Evolutionary conservation across 2,113 vertebrate genomes (phyloP).

Genomic region (Meriones unguiculatus): DNA sequence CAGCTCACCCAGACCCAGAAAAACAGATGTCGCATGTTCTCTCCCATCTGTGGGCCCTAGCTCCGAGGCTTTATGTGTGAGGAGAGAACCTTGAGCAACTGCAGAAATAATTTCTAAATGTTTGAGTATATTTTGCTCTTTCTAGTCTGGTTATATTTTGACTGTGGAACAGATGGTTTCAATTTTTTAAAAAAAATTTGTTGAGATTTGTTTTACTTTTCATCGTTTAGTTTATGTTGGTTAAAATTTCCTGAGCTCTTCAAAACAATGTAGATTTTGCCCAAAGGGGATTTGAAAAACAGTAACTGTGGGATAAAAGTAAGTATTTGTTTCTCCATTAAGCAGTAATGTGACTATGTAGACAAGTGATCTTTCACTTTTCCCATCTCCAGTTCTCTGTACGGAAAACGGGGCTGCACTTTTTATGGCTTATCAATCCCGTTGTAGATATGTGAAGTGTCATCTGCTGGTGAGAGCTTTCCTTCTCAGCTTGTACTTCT

Average conservation of each 20-base stretch:
- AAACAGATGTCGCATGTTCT: neutral
- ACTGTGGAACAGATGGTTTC: neutral
- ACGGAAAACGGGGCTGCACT: neutral
- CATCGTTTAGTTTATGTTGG: slow-evolving; percentile 18
- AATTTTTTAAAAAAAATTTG: neutral
- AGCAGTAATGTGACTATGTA: neutral
- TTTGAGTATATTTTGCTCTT: slow-evolving; percentile 18
- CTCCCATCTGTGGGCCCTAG: neutral
- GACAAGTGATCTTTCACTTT: neutral
- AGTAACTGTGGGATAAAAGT: slow-evolving; percentile 28
- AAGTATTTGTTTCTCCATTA: neutral
- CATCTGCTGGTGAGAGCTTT: neutral
- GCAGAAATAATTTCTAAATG: neutral
- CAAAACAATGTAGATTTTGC: slow-evolving; percentile 44
- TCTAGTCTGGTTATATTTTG: neutral
- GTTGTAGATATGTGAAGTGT: neutral
- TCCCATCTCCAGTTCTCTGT: neutral
- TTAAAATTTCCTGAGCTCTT: neutral
- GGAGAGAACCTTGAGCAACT: neutral
- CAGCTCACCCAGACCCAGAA: neutral
- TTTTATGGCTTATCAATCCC: slow-evolving; percentile 23
- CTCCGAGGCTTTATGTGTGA: neutral
- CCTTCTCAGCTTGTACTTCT: neutral
- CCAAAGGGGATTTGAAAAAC: slow-evolving; percentile 43
- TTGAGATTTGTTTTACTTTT: slow-evolving; percentile 23